Evolutionary conservation across 2,888 invertebrate species (phyloP).

Genomic region (Agrilus mali): DNA sequence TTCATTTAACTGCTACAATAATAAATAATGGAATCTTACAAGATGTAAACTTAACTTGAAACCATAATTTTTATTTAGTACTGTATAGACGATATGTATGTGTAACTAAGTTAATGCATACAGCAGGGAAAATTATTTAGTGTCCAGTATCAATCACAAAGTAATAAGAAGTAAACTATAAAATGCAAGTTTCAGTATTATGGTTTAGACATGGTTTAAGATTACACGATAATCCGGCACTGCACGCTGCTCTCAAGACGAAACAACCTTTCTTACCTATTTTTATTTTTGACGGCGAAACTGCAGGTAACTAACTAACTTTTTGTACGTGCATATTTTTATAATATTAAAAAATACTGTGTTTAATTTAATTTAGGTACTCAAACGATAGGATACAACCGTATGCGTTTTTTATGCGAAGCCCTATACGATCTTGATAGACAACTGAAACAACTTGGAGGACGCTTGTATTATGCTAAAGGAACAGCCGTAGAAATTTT

Average conservation of each 20-base stretch:
- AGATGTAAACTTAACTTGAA: too few species aligned
- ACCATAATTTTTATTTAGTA: too few species aligned
- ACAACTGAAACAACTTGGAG: conserved; percentile 43
- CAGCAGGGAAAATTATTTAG: too few species aligned
- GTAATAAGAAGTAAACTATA: too few species aligned
- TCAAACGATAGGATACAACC: conserved; percentile 50
- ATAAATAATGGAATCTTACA: conserved; percentile 5
- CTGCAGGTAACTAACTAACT: too few species aligned
- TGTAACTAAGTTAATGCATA: too few species aligned
- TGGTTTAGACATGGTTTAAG: conserved; percentile 63
- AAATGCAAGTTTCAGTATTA: conserved; percentile 30
- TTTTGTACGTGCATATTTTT: too few species aligned
- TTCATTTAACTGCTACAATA: background rate
- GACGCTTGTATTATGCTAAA: conserved; percentile 44
- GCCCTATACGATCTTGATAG: conserved; percentile 49
- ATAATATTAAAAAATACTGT: too few species aligned
- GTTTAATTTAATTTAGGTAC: conserved; percentile 28
- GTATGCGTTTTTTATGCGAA: conserved; percentile 56
- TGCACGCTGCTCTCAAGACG: conserved; percentile 31
- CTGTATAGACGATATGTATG: too few species aligned
- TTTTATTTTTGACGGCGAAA: too few species aligned
- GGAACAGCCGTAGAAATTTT: conserved; percentile 50
- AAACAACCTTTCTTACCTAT: too few species aligned
- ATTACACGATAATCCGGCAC: conserved; percentile 57
- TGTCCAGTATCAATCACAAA: too few species aligned